Evolutionary conservation across 1,140 invertebrate species (phyloP).

Genomic region (Calliopsis andreniformis): DNA sequence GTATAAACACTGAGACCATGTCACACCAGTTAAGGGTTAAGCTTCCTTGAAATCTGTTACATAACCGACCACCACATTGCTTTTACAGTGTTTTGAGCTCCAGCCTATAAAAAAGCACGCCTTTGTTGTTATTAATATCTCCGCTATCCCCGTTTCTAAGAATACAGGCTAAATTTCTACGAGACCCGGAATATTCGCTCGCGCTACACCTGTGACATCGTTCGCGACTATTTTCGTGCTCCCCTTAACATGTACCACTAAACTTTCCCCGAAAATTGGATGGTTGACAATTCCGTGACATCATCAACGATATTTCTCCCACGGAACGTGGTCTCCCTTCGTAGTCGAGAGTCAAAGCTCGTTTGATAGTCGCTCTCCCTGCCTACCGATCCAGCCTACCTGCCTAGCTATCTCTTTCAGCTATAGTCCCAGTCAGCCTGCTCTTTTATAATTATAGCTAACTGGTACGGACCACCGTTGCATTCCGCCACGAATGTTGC

Average conservation of each 20-base stretch:
- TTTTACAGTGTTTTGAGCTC: too few species aligned
- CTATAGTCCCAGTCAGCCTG: slow-evolving; percentile 12
- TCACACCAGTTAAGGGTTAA: too few species aligned
- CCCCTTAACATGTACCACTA: neutral
- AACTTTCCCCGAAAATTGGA: slow-evolving; percentile 21
- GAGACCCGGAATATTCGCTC: neutral
- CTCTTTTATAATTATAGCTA: slow-evolving; percentile 42
- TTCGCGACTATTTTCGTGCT: slow-evolving; percentile 30
- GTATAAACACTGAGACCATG: too few species aligned
- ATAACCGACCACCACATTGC: too few species aligned
- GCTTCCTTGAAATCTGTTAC: too few species aligned
- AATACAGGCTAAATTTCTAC: slow-evolving; percentile 13
- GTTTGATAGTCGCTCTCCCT: slow-evolving; percentile 45
- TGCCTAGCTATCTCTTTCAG: slow-evolving; percentile 12
- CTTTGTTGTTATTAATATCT: slow-evolving; percentile 20
- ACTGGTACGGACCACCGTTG: slow-evolving; percentile 65
- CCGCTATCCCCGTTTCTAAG: slow-evolving; percentile 12
- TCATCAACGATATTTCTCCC: neutral
- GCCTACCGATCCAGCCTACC: slow-evolving; percentile 43
- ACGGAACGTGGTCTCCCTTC: neutral
- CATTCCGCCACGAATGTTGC: slow-evolving; percentile 53
- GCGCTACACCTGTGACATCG: slow-evolving; percentile 33
- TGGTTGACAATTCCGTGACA: slow-evolving; percentile 25
- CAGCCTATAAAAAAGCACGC: too few species aligned
- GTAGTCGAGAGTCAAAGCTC: slow-evolving; percentile 10